Conservation (phyloP, 1,140 invertebrate genomes). For the Drosophila arizonae region DNA sequence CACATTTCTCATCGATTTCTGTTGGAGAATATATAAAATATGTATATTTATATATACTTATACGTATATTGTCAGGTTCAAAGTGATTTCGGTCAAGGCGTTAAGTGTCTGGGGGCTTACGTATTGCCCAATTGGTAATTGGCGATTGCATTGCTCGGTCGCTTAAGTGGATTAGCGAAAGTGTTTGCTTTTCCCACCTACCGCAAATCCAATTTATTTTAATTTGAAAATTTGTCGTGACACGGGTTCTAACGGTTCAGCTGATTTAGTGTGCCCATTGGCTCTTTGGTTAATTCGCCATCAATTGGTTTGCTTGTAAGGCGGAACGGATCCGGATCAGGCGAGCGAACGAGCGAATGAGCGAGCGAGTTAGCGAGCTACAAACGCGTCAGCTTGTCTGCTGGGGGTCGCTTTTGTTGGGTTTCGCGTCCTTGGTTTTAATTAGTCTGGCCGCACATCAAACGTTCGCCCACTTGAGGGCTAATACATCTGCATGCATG, state of each 20-base stretch:
- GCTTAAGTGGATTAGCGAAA: constrained; percentile 74
- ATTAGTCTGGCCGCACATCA: constrained; percentile 58
- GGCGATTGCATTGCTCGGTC: constrained; percentile 43
- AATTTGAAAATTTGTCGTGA: constrained; percentile 54
- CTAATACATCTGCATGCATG: neutral
- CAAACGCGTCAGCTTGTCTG: constrained; percentile 46
- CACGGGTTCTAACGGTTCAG: constrained; percentile 29
- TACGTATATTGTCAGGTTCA: constrained; percentile 42
- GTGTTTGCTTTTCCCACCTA: constrained; percentile 37
- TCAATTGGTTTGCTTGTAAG: constrained; percentile 73
- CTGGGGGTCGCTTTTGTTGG: constrained; percentile 68
- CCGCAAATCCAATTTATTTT: constrained; percentile 72
- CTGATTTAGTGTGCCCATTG: constrained; percentile 72
- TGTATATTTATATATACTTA: constrained; percentile 3
- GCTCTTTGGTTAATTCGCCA: constrained; percentile 68
- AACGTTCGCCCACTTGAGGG: constrained; percentile 40
- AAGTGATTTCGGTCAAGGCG: constrained; percentile 57
- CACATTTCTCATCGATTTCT: constrained; percentile 25
- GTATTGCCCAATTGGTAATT: constrained; percentile 28
- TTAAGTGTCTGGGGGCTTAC: constrained; percentile 12
- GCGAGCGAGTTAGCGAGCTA: neutral
- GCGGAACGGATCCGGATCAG: constrained; percentile 7
- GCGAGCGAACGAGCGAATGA: no score
- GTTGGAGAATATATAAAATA: constrained; percentile 7
- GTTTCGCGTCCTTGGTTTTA: constrained; percentile 75